Evolutionary conservation across 2,113 vertebrate species (phyloP), one percentile per base, ranked within the genome.

Genomic region (Amphiprion ocellaris): DNA sequence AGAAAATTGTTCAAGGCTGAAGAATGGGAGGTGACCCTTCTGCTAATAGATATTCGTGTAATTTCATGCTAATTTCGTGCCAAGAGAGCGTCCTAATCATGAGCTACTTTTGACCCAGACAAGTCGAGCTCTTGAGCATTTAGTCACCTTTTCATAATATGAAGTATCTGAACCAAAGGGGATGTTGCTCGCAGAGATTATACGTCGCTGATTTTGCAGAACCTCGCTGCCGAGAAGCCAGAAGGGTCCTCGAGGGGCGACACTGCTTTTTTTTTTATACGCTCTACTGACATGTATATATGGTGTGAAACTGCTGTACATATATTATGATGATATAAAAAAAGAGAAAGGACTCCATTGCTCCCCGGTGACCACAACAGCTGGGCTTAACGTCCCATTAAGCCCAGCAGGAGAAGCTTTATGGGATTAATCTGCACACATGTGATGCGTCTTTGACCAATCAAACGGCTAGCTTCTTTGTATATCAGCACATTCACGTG

Each of bases 301-400:
- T 14, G 10, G n/a, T 65, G 23, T 77, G 39, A 63, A 55, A 58
- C 55, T 26, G 53, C 49, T 26, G 53, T 44, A 26, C 30, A 81
- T 30, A 26, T 16, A 37, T 28, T 28, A 0, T 16, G 55, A 41
- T 15, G 41, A 44, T 4, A 8, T 53, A 28, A 17, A 24, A 44
- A 74, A 4, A 39, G 30, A 30, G 30, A 30, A n/a, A 54, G 19
- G 19, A 46, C 44, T 16, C 21, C 47, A 23, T 52, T 8, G 16
- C n/a, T 30, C 26, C 59, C 66, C 7, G 39, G 64, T n/a, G 65
- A 49, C 12, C 54, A 11, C 11, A 19, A 3, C 66, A 79, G 80
- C 55, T 55, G 44, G 63, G 21, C 47, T 69, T 49, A 30, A 41
- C 0, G 9, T 74, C 24, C 52, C 4, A 70, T 62, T 21, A 79